phyloP scores from a whole-genome alignment of 2,888 invertebrate genomes.

The Drosophila anceps region DNA sequence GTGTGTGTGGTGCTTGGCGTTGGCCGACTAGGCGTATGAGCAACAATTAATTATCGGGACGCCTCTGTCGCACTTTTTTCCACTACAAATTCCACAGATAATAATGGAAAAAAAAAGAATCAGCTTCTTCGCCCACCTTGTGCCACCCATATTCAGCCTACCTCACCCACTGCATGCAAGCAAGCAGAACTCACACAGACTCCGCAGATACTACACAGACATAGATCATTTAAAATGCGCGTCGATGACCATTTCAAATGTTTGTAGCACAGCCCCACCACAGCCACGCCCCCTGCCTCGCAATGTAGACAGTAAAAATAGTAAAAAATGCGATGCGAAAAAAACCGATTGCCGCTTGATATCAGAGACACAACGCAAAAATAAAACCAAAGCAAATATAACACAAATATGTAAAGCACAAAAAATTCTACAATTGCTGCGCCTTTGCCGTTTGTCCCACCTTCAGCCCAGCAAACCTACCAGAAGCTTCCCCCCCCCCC shows the following conservation, averaged over 20 bases:
- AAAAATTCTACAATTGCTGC: slow-evolving; percentile 76
- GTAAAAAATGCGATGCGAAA: slow-evolving; percentile 48
- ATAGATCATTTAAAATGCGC: slow-evolving; percentile 83
- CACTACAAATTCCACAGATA: slow-evolving; percentile 61
- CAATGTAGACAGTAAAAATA: slow-evolving; percentile 75
- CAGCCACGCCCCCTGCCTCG: slow-evolving; percentile 47
- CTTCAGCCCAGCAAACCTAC: background rate
- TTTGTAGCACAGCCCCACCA: slow-evolving; percentile 43
- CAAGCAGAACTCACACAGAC: slow-evolving; percentile 4
- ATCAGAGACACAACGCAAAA: slow-evolving; percentile 72
- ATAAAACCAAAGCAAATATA: slow-evolving; percentile 75
- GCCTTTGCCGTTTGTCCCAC: slow-evolving; percentile 49
- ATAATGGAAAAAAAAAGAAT: slow-evolving; percentile 41
- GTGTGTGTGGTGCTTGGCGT: slow-evolving; percentile 38
- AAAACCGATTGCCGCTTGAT: slow-evolving; percentile 79
- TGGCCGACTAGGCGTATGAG: slow-evolving; percentile 71
- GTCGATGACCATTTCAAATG: slow-evolving; percentile 83
- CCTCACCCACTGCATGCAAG: background rate
- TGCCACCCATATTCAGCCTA: slow-evolving; percentile 1
- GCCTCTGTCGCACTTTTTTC: slow-evolving; percentile 51
- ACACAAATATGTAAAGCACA: slow-evolving; percentile 76
- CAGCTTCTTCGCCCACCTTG: slow-evolving; percentile 26
- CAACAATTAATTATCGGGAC: slow-evolving; percentile 77
- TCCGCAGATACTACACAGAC: slow-evolving; percentile 38
- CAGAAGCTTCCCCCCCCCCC: slow-evolving; percentile 7